Conservation (phyloP, 1,140 invertebrate species). For the Drosophila persimilis region DNA sequence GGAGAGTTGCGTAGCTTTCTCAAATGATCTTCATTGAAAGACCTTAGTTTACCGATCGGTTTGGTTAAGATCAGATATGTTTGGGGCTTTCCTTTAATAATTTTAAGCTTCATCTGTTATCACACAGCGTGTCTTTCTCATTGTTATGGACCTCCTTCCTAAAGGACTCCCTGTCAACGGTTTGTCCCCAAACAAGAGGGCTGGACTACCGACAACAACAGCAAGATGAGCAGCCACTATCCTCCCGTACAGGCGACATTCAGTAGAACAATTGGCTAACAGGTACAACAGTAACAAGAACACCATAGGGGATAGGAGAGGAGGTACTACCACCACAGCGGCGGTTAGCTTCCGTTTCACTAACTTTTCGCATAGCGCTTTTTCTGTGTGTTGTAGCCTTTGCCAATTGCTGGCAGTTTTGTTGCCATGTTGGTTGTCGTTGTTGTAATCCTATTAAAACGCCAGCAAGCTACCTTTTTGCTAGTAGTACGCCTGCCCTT, state of each 20-base stretch:
- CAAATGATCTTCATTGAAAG: too few species aligned
- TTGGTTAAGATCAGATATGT: not conserved
- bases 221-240: not conserved
- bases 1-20: not conserved
- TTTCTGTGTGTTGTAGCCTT: constrained; percentile 35
- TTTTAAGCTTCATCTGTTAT: too few species aligned
- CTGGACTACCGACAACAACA: constrained; percentile 30
- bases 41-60: not conserved
- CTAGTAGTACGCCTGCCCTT: constrained; percentile 31
- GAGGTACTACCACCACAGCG: constrained; percentile 32
- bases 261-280: constrained; percentile 64
- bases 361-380: constrained; percentile 74
- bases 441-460: constrained; percentile 70
- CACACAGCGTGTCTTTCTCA: not conserved
- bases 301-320: constrained; percentile 24
- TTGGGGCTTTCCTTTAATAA: too few species aligned
- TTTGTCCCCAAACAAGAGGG: constrained; percentile 36
- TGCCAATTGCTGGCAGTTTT: constrained; percentile 30
- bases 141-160: constrained; percentile 23
- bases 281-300: constrained; percentile 38
- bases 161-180: constrained; percentile 6
- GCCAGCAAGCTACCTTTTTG: constrained; percentile 36
- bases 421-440: constrained; percentile 1
- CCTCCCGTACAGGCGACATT: constrained; percentile 12
- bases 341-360: constrained; percentile 66